Evolutionary conservation across 2,888 invertebrate genomes (phyloP), one percentile per base, ranked within the genome.

Genomic region (Drosophila neoperkinsi): DNA sequence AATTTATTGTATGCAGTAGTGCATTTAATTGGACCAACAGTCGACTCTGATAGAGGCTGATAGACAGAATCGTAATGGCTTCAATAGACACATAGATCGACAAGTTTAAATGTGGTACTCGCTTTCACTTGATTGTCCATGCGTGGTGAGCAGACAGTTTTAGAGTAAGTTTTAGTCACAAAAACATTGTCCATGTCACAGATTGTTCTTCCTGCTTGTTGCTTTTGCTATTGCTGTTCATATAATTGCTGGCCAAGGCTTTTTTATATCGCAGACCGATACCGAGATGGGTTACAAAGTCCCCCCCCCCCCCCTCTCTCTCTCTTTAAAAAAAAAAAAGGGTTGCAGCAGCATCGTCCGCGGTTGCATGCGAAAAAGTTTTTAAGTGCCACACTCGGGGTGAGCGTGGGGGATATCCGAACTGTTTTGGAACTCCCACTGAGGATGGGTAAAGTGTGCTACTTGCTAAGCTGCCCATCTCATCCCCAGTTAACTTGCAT

Each of bases 341-440:
- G 72, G 74, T 83, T 80, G 74, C 80, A 70, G 78, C 76, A 71
- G 80, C 82, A 82, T 56, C 62, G 68, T 82, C 60, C 78, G 84
- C 77, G 84, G 86, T 81, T 84, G 84, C 84, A 84, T 82, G 84
- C 84, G 79, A 75, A 81, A 86, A 85, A 85, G 82, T 86, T 85
- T 46, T 85, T 82, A 85, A 85, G 87, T 86, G 87, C 87, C 87
- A 73, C 84, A 74, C 79, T 77, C 73, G 74, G 70, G 4, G 7
- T 46, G 25, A 16, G 25, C 2, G 11, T 5, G 21, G 43, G 21
- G 5, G 11, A 21, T 0, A 41, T n/a, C 28, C 13, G n/a, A 9
- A 5, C 25, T 36, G 25, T 18, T 25, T 34, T 16, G 53, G 18
- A 13, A 21, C 46, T 21, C 46, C 46, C n/a, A n/a, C n/a, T 9